These are phyloP conservation scores for Gracilinanus agilis DNA, from an alignment of 2,113 vertebrate genomes.

Conservation along the genomic window DNA sequence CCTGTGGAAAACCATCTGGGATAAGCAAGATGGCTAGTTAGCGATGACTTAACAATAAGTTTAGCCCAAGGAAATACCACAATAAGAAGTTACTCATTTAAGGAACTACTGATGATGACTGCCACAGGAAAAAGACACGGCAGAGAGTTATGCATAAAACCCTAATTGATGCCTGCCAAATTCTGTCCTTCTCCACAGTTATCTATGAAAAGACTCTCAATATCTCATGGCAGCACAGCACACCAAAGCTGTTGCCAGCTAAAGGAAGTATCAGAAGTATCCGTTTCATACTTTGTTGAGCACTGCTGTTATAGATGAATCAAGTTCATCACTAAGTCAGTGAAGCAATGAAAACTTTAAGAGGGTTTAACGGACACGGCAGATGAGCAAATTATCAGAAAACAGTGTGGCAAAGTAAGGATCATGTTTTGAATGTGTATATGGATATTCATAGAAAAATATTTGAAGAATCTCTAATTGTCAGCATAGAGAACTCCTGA, in stretches of 20 bases:
- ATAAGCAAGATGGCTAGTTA: neutral
- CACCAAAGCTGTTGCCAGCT: conserved; percentile 14
- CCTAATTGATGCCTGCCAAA: neutral
- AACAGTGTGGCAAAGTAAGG: neutral
- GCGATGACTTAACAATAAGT: conserved; percentile 39
- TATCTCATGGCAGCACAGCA: conserved; percentile 30
- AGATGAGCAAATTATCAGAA: neutral
- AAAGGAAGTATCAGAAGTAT: neutral
- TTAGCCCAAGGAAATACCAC: neutral
- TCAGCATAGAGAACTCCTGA: neutral
- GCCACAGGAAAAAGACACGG: neutral
- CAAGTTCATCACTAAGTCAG: conserved; percentile 29
- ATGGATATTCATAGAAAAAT: neutral
- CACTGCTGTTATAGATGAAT: conserved; percentile 35
- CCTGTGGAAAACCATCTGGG: neutral
- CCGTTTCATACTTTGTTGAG: conserved; percentile 30
- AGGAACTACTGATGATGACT: conserved; percentile 34
- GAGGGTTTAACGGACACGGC: neutral
- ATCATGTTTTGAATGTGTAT: neutral
- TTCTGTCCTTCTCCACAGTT: neutral
- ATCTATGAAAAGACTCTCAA: conserved; percentile 8
- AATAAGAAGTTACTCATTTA: conserved; percentile 47
- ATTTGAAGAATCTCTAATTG: neutral
- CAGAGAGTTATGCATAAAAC: conserved; percentile 33
- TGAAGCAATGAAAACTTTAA: conserved; percentile 20